Percentiles rank a stretch among this genome's conserved stretches.
phyloP scores from a whole-genome alignment of 1,140 invertebrate species.

The Dermatophagoides farinae region DNA sequence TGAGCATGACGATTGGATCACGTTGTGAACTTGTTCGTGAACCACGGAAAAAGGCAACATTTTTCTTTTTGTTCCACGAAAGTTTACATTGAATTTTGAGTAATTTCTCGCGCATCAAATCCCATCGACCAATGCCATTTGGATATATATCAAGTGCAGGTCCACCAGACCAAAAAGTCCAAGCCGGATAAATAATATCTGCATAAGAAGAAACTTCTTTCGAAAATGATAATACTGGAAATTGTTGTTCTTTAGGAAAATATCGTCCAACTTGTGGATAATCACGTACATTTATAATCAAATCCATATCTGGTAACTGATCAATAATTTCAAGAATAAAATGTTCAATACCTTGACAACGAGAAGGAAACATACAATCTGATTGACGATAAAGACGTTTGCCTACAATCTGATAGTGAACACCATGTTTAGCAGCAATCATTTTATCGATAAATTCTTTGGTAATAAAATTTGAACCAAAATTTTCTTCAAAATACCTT shows the following conservation, averaged over 20 bases:
- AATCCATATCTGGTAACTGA: conserved; percentile 56
- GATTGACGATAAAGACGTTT: conserved; percentile 56
- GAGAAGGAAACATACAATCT: conserved; percentile 65
- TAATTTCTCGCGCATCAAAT: conserved; percentile 50
- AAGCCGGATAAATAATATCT: conserved; percentile 90
- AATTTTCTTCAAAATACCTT: conserved; percentile 35
- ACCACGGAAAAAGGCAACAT: conserved; percentile 68
- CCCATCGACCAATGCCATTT: conserved; percentile 77
- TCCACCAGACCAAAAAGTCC: conserved; percentile 94
- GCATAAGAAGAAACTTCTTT: conserved; percentile 64
- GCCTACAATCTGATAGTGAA: conserved; percentile 64
- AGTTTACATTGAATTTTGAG: conserved; percentile 29
- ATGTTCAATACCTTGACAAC: conserved; percentile 77
- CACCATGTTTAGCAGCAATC: conserved; percentile 37
- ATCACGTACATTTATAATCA: conserved; percentile 72
- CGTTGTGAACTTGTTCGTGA: conserved; percentile 75
- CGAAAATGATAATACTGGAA: conserved; percentile 83
- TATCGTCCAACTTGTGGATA: conserved; percentile 62
- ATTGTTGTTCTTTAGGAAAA: conserved; percentile 27
- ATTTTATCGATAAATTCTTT: conserved; percentile 35
- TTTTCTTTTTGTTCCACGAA: conserved; percentile 53
- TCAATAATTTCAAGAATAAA: conserved; percentile 44
- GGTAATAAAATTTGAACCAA: conserved; percentile 34
- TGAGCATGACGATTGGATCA: conserved; percentile 68
- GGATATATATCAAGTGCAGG: conserved; percentile 84